Base-by-base conservation (phyloP, 2,888 invertebrate genomes). In the Quadriops clusia region DNA sequence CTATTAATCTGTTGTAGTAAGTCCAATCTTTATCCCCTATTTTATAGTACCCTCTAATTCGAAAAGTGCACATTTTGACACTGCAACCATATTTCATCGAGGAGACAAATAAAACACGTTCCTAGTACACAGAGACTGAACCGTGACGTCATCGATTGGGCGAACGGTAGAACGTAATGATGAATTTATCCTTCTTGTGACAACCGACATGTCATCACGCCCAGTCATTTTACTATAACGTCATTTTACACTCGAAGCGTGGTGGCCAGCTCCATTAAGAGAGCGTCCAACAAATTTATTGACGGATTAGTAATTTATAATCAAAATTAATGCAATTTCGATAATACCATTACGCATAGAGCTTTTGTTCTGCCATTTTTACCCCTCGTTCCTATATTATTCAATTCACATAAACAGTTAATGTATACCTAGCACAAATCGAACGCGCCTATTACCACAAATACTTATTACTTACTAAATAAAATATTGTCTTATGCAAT, bases 171-270 rank as follows among this genome's bases (percentile, higher is more conserved):
- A 27, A 24, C 25, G 33, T 33, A 36, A 35, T 38, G 38, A 38
- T 38, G 38, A 38, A 38, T 38, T 32, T 35, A 38, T 38, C 28
- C 29, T 30, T 27, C 21, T 23, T 33, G 29, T 38, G 38, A 38
- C 38, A 39, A 39, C 34, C 30, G 45, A 43, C 51, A 49, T 49
- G 49, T 50, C 52, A 49, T 50, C 51, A 52, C 52, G 49, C 50
- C 52, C 51, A 49, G 50, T 50, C 52, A 48, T 50, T 52, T 52
- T 49, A 46, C 46, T 49, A 45, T 42, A 45, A 47, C 49, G 50
- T 50, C 42, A 41, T 40, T 50, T 46, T 44, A 46, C 43, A 45
- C 46, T 45, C 36, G 37, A 37, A 43, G 30, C 36, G 39, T 36
- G 41, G 41, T 40, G 43, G 42, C 35, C 41, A 31, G 36, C 38